Percentiles rank a stretch among this genome's conserved stretches.
These are phyloP conservation scores for Rana temporaria DNA, from an alignment of 2,113 vertebrate species.

Conservation along the genomic window DNA sequence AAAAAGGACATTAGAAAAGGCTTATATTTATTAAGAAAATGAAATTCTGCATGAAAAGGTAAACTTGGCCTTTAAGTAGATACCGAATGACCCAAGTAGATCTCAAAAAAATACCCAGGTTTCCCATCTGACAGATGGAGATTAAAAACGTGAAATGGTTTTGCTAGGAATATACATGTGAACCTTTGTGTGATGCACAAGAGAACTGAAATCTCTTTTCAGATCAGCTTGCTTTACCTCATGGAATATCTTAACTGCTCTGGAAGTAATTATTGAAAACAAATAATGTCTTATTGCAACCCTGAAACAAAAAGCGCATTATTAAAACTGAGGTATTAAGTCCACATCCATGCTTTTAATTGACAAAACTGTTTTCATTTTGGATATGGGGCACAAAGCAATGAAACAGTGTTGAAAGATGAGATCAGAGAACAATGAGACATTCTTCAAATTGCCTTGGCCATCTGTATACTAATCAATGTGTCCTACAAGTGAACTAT, in stretches of 20 bases:
- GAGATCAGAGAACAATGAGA: fast-evolving
- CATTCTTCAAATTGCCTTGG: conserved; percentile 33
- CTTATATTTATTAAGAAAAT: too few species aligned
- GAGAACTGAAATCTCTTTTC: not conserved
- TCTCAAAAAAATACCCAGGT: not conserved
- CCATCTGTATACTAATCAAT: not conserved
- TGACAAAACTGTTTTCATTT: not conserved
- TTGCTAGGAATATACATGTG: not conserved
- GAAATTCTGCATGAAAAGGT: too few species aligned
- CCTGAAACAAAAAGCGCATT: not conserved
- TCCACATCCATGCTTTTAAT: conserved; percentile 4
- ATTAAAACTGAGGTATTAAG: not conserved
- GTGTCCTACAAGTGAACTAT: not conserved
- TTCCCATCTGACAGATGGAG: not conserved
- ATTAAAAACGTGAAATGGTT: not conserved
- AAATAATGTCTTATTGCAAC: conserved; percentile 9
- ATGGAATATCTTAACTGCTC: not conserved
- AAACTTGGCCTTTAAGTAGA: too few species aligned
- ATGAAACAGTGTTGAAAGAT: not conserved
- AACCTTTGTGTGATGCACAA: too few species aligned
- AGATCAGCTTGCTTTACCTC: not conserved
- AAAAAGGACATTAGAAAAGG: too few species aligned
- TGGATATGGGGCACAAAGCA: not conserved
- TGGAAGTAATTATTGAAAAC: conserved; percentile 14
- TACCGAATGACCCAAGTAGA: too few species aligned